Base-by-base conservation (phyloP, 2,113 vertebrate species). In the Oncorhynchus mykiss region DNA sequence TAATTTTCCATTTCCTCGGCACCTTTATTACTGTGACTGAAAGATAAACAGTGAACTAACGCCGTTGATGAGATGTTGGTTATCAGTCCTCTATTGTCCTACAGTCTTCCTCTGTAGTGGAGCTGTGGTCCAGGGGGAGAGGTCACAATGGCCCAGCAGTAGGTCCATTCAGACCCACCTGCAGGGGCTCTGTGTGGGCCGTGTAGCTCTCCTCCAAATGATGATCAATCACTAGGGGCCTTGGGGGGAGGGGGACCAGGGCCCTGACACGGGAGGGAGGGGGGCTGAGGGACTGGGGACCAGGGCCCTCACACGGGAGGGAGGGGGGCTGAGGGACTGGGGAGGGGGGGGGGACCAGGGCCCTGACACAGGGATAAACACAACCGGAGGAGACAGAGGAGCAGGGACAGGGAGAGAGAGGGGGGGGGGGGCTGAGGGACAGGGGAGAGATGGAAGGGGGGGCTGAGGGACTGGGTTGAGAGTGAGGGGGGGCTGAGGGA, bases 221-320 rank as follows among this genome's bases (percentile, higher is more conserved):
- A 95, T 95, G 95, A 96, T 96, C 95, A 96, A 96, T 96, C 94
- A 95, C 92, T 81, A 89, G 93, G 94, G 65, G 12, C 7, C 9
- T 12, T 25, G 5, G 66, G 66, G 66, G 5, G 22, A 24, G 16
- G 27, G 29, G 25, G 16, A 3, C 3, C 6, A 9, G 8, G 25
- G 25, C 57, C 57, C 18, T n/a, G 57, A n/a, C 18, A n/a, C 18
- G 5, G 18, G 3, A 16, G 57, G 0, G 18, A 59, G 48, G 3
- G 22, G 48, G 12, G 57, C 57, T n/a, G 18, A 27, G 25, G 25
- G 25, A 27, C 25, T 27, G 25, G 25, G 22, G 22, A 24, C 22
- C 22, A 24, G 22, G 22, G 22, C 22, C 22, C 22, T 24, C 1
- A 24, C 22, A 24, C 22, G 22, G 22, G 22, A 24, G 22, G 22